Conservation (phyloP, 2,113 vertebrate genomes). For the Cervus canadensis region DNA sequence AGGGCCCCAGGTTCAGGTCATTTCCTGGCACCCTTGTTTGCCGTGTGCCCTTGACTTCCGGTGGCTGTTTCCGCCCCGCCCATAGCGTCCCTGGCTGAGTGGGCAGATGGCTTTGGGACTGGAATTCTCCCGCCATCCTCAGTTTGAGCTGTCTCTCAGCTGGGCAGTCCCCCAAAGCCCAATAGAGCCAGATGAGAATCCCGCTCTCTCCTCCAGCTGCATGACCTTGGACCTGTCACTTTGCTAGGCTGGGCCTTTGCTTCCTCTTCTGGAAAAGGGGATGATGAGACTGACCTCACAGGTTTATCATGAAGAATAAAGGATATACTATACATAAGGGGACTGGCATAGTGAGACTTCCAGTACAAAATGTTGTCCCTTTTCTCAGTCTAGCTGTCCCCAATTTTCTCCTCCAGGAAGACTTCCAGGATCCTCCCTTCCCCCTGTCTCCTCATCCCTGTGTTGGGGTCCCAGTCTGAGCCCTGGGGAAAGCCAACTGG, state of each 20-base stretch:
- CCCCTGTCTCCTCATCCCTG: neutral
- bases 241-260: neutral
- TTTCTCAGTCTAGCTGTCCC: neutral
- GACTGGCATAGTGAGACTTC: neutral
- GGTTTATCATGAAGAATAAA: neutral
- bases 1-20: slow-evolving; percentile 44
- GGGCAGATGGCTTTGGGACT: slow-evolving; percentile 40
- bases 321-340: neutral
- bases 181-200: neutral
- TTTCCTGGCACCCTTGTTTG: slow-evolving; percentile 75
- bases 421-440: neutral
- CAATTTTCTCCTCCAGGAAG: neutral
- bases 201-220: neutral
- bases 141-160: neutral
- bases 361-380: neutral
- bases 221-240: neutral
- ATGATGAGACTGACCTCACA: neutral
- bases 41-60: slow-evolving; percentile 65
- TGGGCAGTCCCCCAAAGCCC: neutral
- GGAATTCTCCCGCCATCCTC: slow-evolving; percentile 19
- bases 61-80: slow-evolving; percentile 64
- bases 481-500: neutral
- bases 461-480: neutral
- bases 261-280: neutral
- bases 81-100: slow-evolving; percentile 46